These are phyloP conservation scores for Buceros bicornis DNA, from an alignment of 2,797 vertebrate genomes.

Conservation along the genomic window DNA sequence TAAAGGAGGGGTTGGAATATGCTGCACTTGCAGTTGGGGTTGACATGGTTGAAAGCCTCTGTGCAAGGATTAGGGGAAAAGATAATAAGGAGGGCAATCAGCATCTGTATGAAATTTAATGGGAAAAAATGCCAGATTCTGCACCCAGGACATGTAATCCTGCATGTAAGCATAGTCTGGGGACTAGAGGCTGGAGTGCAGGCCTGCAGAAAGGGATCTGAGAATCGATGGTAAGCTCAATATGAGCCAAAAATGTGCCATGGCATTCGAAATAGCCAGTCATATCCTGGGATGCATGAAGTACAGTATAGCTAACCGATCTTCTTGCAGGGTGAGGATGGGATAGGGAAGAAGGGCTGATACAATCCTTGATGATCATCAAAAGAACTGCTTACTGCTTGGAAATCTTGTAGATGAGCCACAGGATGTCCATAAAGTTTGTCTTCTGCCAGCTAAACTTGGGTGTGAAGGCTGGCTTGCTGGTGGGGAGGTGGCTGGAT, in stretches of 20 bases:
- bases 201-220: not conserved
- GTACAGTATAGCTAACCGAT: rapidly evolving
- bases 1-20: not conserved
- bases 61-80: not conserved
- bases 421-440: too few relatives aligned
- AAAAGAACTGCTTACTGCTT: not conserved
- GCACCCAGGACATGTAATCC: rapidly evolving
- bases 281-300: too few relatives aligned
- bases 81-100: not conserved
- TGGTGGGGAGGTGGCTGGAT: too few relatives aligned
- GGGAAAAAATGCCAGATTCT: not conserved
- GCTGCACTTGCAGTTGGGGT: not conserved
- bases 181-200: too few relatives aligned
- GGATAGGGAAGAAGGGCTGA: not conserved
- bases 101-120: not conserved
- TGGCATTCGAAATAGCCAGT: not conserved
- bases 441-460: too few relatives aligned
- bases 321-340: not conserved
- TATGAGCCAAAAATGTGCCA: not conserved
- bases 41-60: not conserved
- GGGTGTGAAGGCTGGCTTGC: too few relatives aligned
- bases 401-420: too few relatives aligned
- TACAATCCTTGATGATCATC: not conserved
- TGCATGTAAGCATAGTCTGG: not conserved
- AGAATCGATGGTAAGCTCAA: not conserved